phyloP scores from a whole-genome alignment of 2,797 vertebrate genomes.

The Scolopax rusticola region DNA sequence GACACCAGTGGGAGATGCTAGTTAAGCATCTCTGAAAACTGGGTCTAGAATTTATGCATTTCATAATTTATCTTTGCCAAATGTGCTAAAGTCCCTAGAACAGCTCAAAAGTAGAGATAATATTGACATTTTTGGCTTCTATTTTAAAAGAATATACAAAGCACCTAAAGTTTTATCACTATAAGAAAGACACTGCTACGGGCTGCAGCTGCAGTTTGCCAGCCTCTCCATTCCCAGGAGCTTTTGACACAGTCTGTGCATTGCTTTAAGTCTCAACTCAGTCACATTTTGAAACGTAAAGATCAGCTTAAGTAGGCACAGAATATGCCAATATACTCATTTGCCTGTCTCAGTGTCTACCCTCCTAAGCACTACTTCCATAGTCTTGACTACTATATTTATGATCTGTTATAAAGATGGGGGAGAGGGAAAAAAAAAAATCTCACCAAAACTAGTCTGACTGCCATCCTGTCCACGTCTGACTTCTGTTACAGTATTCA shows the following conservation, averaged over 20 bases:
- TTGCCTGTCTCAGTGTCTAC: not conserved
- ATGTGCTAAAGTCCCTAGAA: not conserved
- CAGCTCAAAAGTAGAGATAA: not conserved
- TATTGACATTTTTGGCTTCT: not conserved
- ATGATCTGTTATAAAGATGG: not conserved
- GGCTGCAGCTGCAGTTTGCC: not conserved
- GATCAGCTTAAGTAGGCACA: not conserved
- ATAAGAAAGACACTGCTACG: not conserved
- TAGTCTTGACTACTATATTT: not conserved
- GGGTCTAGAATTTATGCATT: not conserved
- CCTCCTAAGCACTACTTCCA: not conserved
- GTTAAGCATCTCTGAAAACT: not conserved
- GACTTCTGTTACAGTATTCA: conserved; percentile 78
- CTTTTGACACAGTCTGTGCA: not conserved
- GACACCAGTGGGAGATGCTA: not conserved
- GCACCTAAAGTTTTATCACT: not conserved
- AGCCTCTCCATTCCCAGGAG: not conserved
- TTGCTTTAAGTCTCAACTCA: not conserved
- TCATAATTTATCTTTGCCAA: not conserved
- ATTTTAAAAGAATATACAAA: not conserved
- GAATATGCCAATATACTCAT: not conserved
- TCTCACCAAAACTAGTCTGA: conserved; percentile 76
- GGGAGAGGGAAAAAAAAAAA: not conserved
- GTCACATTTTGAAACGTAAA: not conserved
- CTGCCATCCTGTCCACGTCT: conserved; percentile 34